Evolutionary conservation across 2,113 vertebrate species (phyloP).

Genomic region (Galemys pyrenaicus): DNA sequence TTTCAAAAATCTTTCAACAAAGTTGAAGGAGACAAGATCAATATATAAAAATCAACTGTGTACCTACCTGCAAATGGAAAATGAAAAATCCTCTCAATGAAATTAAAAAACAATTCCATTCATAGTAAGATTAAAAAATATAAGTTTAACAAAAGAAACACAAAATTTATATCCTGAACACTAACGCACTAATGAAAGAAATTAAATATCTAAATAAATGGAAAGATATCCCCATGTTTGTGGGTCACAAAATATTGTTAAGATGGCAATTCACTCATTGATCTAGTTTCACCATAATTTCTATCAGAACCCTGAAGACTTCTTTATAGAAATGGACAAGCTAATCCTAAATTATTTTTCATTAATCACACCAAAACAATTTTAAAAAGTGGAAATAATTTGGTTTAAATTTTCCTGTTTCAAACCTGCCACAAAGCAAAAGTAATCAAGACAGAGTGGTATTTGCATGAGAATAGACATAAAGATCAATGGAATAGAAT

Average conservation of each 20-base stretch:
- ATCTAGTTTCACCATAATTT: background rate
- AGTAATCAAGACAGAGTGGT: background rate
- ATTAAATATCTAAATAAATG: constrained; percentile 25
- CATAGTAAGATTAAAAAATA: background rate
- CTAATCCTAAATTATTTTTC: background rate
- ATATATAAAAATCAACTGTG: too few species aligned
- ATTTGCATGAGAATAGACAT: background rate
- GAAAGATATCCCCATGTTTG: background rate
- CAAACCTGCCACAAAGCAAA: background rate
- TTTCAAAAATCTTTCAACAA: constrained; percentile 17
- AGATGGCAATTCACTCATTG: background rate
- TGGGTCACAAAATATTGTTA: background rate
- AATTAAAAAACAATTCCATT: constrained; percentile 36
- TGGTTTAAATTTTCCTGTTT: background rate
- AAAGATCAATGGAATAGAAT: background rate
- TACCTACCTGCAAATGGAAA: background rate
- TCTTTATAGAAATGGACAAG: background rate
- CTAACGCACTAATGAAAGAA: background rate
- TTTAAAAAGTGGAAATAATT: background rate
- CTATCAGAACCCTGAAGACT: background rate
- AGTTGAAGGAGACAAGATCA: background rate
- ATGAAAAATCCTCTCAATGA: constrained; percentile 12
- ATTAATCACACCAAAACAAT: background rate
- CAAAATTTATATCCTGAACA: background rate
- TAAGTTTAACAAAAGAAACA: background rate